A percentile compares a stretch with the other conserved stretches of the same genome.
phyloP scores from a whole-genome alignment of 2,888 invertebrate genomes.

The Spisula solida region DNA sequence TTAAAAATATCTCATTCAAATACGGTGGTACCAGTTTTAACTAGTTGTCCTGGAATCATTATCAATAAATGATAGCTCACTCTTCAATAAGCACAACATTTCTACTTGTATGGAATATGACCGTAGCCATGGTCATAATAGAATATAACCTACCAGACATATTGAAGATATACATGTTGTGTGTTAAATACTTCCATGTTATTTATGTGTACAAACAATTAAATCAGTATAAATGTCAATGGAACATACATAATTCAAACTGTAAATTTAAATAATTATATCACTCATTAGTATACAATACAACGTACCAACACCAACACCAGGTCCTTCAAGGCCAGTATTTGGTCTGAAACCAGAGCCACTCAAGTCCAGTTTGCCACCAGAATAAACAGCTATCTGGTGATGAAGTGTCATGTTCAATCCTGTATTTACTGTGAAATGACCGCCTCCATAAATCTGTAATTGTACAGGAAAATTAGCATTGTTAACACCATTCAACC shows the following conservation, averaged over 20 bases:
- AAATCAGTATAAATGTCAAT: too few relatives aligned
- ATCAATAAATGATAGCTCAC: too few relatives aligned
- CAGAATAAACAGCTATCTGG: conserved; percentile 79
- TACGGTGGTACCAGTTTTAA: too few relatives aligned
- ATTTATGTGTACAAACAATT: too few relatives aligned
- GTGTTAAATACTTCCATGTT: too few relatives aligned
- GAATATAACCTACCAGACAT: neutral
- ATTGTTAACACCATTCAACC: too few relatives aligned
- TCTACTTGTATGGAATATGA: neutral
- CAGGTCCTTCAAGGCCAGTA: conserved; percentile 61
- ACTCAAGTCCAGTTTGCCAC: conserved; percentile 77
- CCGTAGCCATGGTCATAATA: neutral
- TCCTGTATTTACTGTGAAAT: conserved; percentile 73
- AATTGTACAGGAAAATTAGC: neutral
- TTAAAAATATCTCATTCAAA: too few relatives aligned
- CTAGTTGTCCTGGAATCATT: too few relatives aligned
- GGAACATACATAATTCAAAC: too few relatives aligned
- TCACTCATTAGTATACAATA: neutral
- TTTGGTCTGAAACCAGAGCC: conserved; percentile 74
- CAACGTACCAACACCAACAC: conserved; percentile 69
- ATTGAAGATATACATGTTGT: neutral
- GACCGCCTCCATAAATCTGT: conserved; percentile 81
- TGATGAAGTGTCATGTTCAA: conserved; percentile 74
- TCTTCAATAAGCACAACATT: neutral
- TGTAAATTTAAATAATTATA: too few relatives aligned